Evolutionary conservation across 2,888 invertebrate species (phyloP).

Genomic region (Geophilus truncorum): DNA sequence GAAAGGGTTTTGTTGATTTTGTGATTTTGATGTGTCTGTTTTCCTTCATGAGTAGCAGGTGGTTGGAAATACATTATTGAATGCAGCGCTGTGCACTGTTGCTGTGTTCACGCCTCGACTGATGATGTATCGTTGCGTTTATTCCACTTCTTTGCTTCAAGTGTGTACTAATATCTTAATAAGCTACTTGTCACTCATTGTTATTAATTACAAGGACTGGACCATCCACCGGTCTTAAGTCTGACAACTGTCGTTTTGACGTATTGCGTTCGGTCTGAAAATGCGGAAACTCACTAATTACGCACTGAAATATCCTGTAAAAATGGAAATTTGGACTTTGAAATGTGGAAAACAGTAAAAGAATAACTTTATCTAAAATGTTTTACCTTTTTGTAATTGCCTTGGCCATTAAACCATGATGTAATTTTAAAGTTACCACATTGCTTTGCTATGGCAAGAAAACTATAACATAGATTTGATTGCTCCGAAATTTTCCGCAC

Average conservation of each 20-base stretch:
- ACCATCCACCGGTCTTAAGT: neutral
- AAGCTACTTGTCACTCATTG: slow-evolving; percentile 12
- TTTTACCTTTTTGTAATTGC: too few species aligned
- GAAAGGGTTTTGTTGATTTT: neutral
- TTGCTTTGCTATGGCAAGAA: too few species aligned
- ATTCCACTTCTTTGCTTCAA: slow-evolving; percentile 20
- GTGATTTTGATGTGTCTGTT: neutral
- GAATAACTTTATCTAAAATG: too few species aligned
- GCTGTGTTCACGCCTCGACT: neutral
- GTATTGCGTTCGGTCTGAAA: neutral
- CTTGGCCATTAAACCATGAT: too few species aligned
- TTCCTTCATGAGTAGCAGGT: neutral
- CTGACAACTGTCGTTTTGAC: neutral
- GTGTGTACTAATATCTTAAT: slow-evolving; percentile 7
- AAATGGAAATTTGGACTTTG: too few species aligned
- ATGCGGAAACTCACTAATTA: too few species aligned
- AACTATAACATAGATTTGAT: too few species aligned
- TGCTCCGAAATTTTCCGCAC: too few species aligned
- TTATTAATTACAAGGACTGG: neutral
- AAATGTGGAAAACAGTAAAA: too few species aligned
- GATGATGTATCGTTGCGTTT: slow-evolving; percentile 9
- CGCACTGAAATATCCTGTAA: too few species aligned
- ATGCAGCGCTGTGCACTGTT: neutral
- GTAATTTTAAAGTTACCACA: too few species aligned
- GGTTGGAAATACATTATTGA: neutral